Percentiles rank a stretch among this genome's conserved stretches.
Evolutionary conservation across 2,113 vertebrate genomes (phyloP).

Genomic region (Beaufortia kweichowensis): DNA sequence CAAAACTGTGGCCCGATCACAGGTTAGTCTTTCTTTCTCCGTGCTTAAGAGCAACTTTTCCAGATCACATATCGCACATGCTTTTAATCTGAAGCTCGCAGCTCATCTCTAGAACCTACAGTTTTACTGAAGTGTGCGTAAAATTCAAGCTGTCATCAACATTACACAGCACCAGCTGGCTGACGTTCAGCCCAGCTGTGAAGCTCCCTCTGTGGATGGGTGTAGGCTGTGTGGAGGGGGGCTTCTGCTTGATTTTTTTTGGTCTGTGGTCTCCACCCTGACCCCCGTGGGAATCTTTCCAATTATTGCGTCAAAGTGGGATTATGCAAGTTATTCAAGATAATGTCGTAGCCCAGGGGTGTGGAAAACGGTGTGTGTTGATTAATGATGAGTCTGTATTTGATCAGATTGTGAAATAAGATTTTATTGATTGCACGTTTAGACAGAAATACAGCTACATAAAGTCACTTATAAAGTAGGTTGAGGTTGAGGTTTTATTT

Average conservation of each 20-base stretch:
- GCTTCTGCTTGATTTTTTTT: slow-evolving; percentile 14
- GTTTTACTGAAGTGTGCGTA: not conserved
- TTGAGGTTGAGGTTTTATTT: too few species aligned
- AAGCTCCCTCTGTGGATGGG: slow-evolving; percentile 38
- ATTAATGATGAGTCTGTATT: slow-evolving; percentile 8
- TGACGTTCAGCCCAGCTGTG: slow-evolving; percentile 21
- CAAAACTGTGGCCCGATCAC: not conserved
- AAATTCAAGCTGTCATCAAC: slow-evolving; percentile 21
- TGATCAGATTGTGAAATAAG: not conserved
- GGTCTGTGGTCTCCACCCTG: slow-evolving; percentile 46
- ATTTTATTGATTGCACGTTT: not conserved
- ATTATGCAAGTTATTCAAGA: slow-evolving; percentile 44
- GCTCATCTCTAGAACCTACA: slow-evolving; percentile 1
- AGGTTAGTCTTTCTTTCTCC: slow-evolving; percentile 1
- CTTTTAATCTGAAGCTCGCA: slow-evolving; percentile 21
- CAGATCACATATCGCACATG: slow-evolving; percentile 40
- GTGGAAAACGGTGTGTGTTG: not conserved
- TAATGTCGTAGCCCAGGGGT: slow-evolving; percentile 17
- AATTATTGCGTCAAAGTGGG: slow-evolving; percentile 46
- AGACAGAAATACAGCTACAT: not conserved
- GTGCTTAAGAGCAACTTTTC: not conserved
- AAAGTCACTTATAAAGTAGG: not conserved
- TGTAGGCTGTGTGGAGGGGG: slow-evolving; percentile 10
- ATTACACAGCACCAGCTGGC: slow-evolving; percentile 24
- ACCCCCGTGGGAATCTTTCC: slow-evolving; percentile 34